Evolutionary conservation across 2,797 vertebrate species (phyloP), one percentile per base, ranked within the genome.

Genomic region (Rachycentron canadum): DNA sequence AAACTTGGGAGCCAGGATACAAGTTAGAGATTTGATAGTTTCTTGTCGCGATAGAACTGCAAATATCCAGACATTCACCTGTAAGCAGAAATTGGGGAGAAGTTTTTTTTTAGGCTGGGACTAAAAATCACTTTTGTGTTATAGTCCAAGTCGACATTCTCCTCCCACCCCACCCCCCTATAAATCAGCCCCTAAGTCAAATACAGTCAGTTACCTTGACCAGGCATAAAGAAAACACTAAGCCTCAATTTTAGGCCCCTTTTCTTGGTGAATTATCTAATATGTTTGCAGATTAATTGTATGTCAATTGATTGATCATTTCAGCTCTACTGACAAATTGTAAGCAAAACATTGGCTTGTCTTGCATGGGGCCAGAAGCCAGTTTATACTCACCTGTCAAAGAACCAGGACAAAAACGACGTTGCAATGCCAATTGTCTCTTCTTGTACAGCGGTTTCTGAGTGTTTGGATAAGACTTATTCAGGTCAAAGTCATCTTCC

Each of bases 31-130:
- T 84, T 43, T 93, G 94, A 56, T 93, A 72, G 26, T 95, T 96
- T 76, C 34, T 94, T 70, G 91, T 85, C n/a, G 95, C 90, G 60
- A 94, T 85, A 13, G 95, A 96, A 19, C 88, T 92, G 30, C 91
- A 88, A 36, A 92, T 88, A 81, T 85, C 75, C 28, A 78, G 58
- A 66, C 67, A 86, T 53, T 92, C 87, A 75, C 95, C 96, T 94
- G 90, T 86, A 61, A 58, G 11, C 11, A 74, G 34, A 77, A 71
- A 57, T 5, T 3, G 1, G 11, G 13, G 14, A 34, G 14, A 61
- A 1, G 17, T 41, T 41, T 17, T 45, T 45, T 16, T 13, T 49
- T 50, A 3, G 19, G n/a, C 6, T 62, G 17, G 21, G 17, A 32
- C 23, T 59, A 64, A 34, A 1, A 19, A 23, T 8, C 14, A 28